A percentile compares a stretch with the other conserved stretches of the same genome.
Evolutionary conservation across 2,888 invertebrate genomes (phyloP).

Genomic region (Callyntrura guangdongensis): DNA sequence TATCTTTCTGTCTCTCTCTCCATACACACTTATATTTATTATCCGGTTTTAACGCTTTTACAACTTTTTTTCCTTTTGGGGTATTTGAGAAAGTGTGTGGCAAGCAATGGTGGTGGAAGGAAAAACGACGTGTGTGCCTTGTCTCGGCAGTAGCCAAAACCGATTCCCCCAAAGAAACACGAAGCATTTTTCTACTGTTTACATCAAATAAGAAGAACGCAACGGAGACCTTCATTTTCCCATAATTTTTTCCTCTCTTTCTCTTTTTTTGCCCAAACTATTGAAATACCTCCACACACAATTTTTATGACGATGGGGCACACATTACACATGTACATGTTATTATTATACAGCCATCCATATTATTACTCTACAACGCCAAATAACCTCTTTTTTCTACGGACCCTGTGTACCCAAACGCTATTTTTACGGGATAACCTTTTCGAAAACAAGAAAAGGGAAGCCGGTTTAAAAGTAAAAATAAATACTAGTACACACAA

Average conservation of each 20-base stretch:
- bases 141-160: neutral
- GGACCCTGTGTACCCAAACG: neutral
- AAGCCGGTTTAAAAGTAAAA: conserved; percentile 4
- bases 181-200: conserved; percentile 25
- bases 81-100: neutral
- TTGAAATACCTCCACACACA: conserved; percentile 15
- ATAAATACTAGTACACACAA: conserved; percentile 10
- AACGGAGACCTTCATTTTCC: conserved; percentile 34
- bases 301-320: neutral
- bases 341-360: conserved; percentile 40
- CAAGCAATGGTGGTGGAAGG: neutral
- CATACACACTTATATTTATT: conserved; percentile 54
- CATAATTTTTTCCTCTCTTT: conserved; percentile 26
- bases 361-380: conserved; percentile 1
- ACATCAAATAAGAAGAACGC: conserved; percentile 15
- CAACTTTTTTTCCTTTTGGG: neutral
- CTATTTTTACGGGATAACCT: conserved; percentile 33
- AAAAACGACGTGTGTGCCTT: conserved; percentile 29
- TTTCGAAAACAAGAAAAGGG: neutral
- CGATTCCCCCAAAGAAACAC: neutral
- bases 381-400: conserved; percentile 4
- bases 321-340: conserved; percentile 26
- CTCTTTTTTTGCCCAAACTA: neutral
- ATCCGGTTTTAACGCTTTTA: conserved; percentile 48
- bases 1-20: conserved; percentile 7